Conservation (phyloP, 2,113 vertebrate genomes). For the Thymallus thymallus region DNA sequence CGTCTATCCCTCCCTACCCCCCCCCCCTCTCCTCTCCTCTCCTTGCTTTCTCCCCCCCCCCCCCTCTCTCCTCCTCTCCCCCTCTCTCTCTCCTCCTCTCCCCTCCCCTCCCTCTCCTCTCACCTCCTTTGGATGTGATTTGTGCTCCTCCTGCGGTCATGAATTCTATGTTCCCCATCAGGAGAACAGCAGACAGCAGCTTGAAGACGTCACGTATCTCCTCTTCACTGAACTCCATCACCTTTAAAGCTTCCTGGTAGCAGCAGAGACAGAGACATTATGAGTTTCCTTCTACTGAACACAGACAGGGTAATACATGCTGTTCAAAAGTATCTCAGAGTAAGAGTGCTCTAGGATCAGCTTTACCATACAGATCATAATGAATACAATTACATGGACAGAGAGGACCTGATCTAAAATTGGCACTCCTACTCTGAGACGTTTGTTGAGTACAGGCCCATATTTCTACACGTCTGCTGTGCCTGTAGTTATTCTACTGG, state of each 20-base stretch:
- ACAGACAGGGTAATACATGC: not conserved
- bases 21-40: too few species aligned
- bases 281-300: not conserved
- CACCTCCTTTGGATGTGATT: constrained; percentile 85
- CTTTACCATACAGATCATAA: too few species aligned
- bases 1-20: too few species aligned
- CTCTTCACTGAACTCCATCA: constrained; percentile 86
- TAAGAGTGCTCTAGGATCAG: too few species aligned
- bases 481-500: not conserved
- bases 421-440: too few species aligned
- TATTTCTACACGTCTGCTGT: not conserved
- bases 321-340: too few species aligned
- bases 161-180: constrained; percentile 89
- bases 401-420: too few species aligned
- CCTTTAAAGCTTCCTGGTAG: constrained; percentile 81
- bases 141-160: constrained; percentile 92
- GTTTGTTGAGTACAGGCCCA: too few species aligned
- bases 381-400: too few species aligned
- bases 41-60: too few species aligned
- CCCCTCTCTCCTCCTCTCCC: too few species aligned
- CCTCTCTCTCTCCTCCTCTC: too few species aligned
- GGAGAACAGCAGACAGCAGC: constrained; percentile 86
- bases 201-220: constrained; percentile 89
- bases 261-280: not conserved
- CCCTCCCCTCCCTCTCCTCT: not conserved